Base-by-base conservation (phyloP, 2,113 vertebrate species). In the Phylloscopus trochilus region DNA sequence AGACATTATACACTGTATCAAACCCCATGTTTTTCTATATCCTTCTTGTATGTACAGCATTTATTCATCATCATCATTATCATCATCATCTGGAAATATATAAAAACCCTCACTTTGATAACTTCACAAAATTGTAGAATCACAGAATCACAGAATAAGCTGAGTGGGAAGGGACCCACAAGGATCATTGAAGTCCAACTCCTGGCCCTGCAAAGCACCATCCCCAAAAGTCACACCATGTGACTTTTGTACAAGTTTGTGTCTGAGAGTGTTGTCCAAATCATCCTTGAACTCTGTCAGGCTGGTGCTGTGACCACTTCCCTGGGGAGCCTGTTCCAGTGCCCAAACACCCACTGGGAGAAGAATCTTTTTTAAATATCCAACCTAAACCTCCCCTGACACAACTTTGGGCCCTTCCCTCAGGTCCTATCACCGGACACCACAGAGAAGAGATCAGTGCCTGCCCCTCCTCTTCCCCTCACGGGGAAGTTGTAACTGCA, bases 321-420 rank as follows among this genome's bases (percentile, higher is more conserved):
- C 30, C 3, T 43, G 20, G 24, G 8, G 31, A 67, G 7, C 7
- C 13, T 58, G 26, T 58, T 76, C 43, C 31, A 26, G 35, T 17
- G 15, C 2, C 13, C 10, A 6, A 2, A 0, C 3, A n/a, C 15
- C 5, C 1, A 0, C 13, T 41, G 10, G 15, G 4, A 1, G 10
- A 51, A 59, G 4, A 86, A 15, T 3, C 3, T 51, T 43, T 23
- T 26, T 3, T 26, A 26, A 7, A 51, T 31, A 35, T 17, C 16
- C 43, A 58, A 1, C 4, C 13, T 24, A 58, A 58, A 58, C 7
- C 16, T 20, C 10, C 19, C 20, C 5, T 68, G 13, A 31, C 19
- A 2, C 19, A 49, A 3, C 26, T 24, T 76, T 20, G 24, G 20
- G 8, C 21, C 35, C 6, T 51, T 76, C 21, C 7, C 30, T 49